A percentile compares a stretch with the other conserved stretches of the same genome.
Conservation (phyloP, 1,140 invertebrate species). For the Zaprionus ghesquierei region DNA sequence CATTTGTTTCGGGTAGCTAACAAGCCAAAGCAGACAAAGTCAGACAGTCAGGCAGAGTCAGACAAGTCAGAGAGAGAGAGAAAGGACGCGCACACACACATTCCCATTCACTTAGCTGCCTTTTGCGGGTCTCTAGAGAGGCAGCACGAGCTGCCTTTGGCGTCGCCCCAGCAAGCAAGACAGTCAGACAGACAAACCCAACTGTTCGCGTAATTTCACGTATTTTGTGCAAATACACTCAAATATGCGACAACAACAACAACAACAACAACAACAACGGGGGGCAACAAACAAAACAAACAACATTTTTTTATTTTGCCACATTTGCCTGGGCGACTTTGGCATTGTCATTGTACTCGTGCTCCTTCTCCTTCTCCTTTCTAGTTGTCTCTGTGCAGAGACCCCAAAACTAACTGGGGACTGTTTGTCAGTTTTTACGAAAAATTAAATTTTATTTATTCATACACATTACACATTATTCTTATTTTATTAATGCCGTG, state of each 20-base stretch:
- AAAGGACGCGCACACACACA: neutral
- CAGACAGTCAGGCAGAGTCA: neutral
- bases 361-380: neutral
- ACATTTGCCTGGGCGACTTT: conserved; percentile 46
- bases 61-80: neutral
- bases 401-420: conserved; percentile 35
- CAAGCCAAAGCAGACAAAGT: conserved; percentile 10
- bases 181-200: conserved; percentile 26
- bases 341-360: conserved; percentile 20
- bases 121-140: conserved; percentile 17
- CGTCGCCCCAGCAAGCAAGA: conserved; percentile 31
- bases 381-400: neutral
- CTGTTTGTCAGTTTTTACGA: conserved; percentile 68
- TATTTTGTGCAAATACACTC: conserved; percentile 77
- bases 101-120: conserved; percentile 42
- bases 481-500: conserved; percentile 58
- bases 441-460: conserved; percentile 80
- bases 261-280: conserved; percentile 46
- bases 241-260: conserved; percentile 65
- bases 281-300: conserved; percentile 51
- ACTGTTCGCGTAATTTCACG: conserved; percentile 78
- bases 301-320: conserved; percentile 53
- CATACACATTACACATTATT: conserved; percentile 49
- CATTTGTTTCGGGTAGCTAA: conserved; percentile 51
- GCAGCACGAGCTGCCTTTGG: conserved; percentile 37